A percentile compares a stretch with the other conserved stretches of the same genome.
phyloP scores from a whole-genome alignment of 2,888 invertebrate genomes.

The Tachina grossa region DNA sequence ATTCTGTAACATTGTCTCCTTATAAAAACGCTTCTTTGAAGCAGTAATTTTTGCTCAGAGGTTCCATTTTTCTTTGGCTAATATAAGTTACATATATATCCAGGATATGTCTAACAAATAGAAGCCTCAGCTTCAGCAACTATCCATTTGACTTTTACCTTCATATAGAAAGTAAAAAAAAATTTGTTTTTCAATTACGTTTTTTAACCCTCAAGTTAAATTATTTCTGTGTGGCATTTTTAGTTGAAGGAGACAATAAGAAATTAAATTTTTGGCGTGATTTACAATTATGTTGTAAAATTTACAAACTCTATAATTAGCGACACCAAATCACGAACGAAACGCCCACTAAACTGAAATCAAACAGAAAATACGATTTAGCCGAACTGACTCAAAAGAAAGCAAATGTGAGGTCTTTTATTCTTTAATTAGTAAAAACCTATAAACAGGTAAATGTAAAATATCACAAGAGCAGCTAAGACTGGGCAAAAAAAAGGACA shows the following conservation, averaged over 20 bases:
- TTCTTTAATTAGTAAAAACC: constrained; percentile 21
- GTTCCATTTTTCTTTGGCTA: too few species aligned
- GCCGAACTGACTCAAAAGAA: constrained; percentile 1
- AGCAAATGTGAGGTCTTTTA: constrained; percentile 61
- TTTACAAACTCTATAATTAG: constrained; percentile 72
- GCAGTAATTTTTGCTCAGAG: too few species aligned
- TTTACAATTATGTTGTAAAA: constrained; percentile 67
- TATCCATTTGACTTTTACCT: too few species aligned
- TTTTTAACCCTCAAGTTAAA: not conserved
- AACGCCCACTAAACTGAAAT: constrained; percentile 69
- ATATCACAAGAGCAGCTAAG: not conserved
- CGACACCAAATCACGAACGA: constrained; percentile 73
- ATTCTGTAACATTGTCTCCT: too few species aligned
- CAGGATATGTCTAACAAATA: too few species aligned
- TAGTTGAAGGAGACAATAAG: constrained; percentile 8
- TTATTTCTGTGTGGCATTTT: constrained; percentile 58
- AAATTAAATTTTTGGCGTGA: constrained; percentile 49
- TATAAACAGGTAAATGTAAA: constrained; percentile 22
- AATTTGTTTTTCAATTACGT: not conserved
- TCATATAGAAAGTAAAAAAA: not conserved
- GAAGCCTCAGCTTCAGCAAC: too few species aligned
- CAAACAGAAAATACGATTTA: constrained; percentile 7
- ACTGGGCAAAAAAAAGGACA: not conserved
- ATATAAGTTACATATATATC: too few species aligned
- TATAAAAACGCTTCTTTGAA: too few species aligned